These are phyloP conservation scores for Plusia festucae DNA, from an alignment of 2,888 invertebrate genomes.

Conservation along the genomic window DNA sequence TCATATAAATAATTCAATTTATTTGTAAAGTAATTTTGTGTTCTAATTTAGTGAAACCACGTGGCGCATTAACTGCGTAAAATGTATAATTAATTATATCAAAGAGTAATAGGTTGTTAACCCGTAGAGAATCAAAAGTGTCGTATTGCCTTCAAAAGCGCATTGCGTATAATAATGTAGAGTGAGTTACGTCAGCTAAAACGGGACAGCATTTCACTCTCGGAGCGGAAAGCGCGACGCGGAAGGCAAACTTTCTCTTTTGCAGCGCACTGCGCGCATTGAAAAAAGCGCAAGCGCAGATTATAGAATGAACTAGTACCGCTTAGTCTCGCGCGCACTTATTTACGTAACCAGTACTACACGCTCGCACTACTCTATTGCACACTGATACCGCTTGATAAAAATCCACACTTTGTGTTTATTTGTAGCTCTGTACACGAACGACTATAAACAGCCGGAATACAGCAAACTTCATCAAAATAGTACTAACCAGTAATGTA, in stretches of 20 bases:
- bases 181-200: conserved; percentile 83
- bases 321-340: conserved; percentile 56
- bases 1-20: no score
- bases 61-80: neutral
- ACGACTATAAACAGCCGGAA: conserved; percentile 20
- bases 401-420: conserved; percentile 23
- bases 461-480: conserved; percentile 33
- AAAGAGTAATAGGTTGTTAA: conserved; percentile 42
- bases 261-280: conserved; percentile 73
- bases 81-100: conserved; percentile 33
- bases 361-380: conserved; percentile 46
- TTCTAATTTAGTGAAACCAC: neutral
- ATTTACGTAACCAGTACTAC: conserved; percentile 58
- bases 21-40: neutral
- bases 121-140: conserved; percentile 48
- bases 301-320: conserved; percentile 64
- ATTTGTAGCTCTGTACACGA: conserved; percentile 24
- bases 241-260: conserved; percentile 89
- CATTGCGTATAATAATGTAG: conserved; percentile 71
- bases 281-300: conserved; percentile 69
- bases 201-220: conserved; percentile 89
- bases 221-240: conserved; percentile 87
- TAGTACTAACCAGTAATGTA: conserved; percentile 40
- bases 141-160: conserved; percentile 55
- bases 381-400: conserved; percentile 37